phyloP scores from a whole-genome alignment of 2,113 vertebrate species.

The Glareola pratincola region DNA sequence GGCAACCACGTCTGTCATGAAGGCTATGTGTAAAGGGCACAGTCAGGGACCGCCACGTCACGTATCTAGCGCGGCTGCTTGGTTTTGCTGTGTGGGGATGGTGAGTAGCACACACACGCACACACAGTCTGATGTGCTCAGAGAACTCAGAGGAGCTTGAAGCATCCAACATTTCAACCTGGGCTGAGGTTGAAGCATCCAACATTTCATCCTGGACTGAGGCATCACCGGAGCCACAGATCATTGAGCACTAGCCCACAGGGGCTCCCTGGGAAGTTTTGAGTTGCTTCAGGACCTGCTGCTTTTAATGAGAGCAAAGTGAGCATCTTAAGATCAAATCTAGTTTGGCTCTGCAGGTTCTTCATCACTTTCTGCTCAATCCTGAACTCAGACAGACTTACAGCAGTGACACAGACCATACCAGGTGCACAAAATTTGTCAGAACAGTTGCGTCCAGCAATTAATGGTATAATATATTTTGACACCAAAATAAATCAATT shows the following conservation, averaged over 20 bases:
- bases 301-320: neutral
- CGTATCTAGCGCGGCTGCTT: neutral
- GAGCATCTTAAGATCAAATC: neutral
- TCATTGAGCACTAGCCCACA: neutral
- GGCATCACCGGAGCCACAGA: neutral
- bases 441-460: neutral
- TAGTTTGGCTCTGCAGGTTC: neutral
- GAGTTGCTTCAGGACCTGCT: neutral
- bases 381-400: neutral
- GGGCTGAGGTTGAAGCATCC: neutral
- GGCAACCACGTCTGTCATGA: constrained; percentile 80
- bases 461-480: neutral
- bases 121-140: neutral
- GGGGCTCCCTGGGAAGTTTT: neutral
- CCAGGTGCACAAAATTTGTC: neutral
- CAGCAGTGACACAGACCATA: neutral
- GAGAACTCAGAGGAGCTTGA: neutral
- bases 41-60: neutral
- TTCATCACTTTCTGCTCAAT: neutral
- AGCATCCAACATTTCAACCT: neutral
- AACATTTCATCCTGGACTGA: neutral
- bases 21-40: constrained; percentile 72
- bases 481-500: constrained; percentile 9
- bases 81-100: neutral
- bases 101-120: neutral